Evolutionary conservation across 35 echinoderm and acorn worm genomes (phyloP).

Genomic region (Diadema setosum): DNA sequence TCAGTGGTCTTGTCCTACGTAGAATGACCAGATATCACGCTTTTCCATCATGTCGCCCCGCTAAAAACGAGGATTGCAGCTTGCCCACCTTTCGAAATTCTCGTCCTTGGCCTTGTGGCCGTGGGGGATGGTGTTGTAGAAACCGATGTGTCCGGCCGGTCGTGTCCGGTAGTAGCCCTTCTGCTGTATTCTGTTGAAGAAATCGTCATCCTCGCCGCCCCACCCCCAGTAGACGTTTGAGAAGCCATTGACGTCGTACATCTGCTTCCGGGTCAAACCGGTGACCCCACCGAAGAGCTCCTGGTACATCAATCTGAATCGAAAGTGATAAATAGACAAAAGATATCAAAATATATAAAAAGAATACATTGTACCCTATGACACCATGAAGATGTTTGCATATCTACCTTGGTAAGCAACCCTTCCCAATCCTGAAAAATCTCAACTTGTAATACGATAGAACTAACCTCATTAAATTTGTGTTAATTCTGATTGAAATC

Average conservation of each 20-base stretch:
- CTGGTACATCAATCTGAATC: background rate
- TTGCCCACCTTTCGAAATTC: background rate
- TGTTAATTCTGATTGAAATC: too few species aligned
- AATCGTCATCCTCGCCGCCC: slow-evolving; percentile 38
- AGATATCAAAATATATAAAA: too few species aligned
- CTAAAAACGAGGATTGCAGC: too few species aligned
- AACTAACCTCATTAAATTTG: too few species aligned
- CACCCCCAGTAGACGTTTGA: slow-evolving; percentile 40
- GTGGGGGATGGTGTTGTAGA: slow-evolving; percentile 1
- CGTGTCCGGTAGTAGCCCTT: background rate
- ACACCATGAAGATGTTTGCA: too few species aligned
- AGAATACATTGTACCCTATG: too few species aligned
- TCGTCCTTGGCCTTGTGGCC: background rate
- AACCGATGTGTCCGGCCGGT: background rate
- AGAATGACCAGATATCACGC: too few species aligned
- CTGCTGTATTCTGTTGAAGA: background rate
- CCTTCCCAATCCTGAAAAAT: too few species aligned
- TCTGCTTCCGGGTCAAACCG: background rate
- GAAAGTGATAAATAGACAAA: background rate
- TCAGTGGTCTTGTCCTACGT: too few species aligned
- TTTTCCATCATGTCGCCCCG: too few species aligned
- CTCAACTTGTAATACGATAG: too few species aligned
- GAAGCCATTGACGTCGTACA: background rate
- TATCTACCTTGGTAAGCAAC: too few species aligned
- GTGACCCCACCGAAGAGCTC: slow-evolving; percentile 24